These are phyloP conservation scores for Apis mellifera DNA, from an alignment of 1,140 invertebrate genomes.

Conservation along the genomic window Amel_HAv3.1 CM009935.2:10175001-10175500, in stretches of 20 bases:
- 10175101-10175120: background rate
- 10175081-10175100: background rate
- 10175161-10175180: background rate
- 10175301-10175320: background rate
- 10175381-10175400: background rate
- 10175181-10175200: constrained; percentile 14
- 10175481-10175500: background rate
- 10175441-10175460: background rate
- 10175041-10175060: background rate
- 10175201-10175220: background rate
- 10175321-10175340: constrained; percentile 11
- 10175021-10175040: background rate
- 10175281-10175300: constrained; percentile 47
- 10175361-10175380: background rate
- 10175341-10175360: constrained; percentile 25
- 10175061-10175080: background rate
- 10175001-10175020: no score
- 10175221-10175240: constrained; percentile 3
- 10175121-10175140: background rate
- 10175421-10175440: background rate
- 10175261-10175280: constrained; percentile 48
- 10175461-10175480: background rate
- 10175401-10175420: background rate
- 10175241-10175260: constrained; percentile 30
- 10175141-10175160: background rate